Percentiles rank a stretch among this genome's conserved stretches.
phyloP scores from a whole-genome alignment of 2,888 invertebrate species.

The Metellina segmentata region DNA sequence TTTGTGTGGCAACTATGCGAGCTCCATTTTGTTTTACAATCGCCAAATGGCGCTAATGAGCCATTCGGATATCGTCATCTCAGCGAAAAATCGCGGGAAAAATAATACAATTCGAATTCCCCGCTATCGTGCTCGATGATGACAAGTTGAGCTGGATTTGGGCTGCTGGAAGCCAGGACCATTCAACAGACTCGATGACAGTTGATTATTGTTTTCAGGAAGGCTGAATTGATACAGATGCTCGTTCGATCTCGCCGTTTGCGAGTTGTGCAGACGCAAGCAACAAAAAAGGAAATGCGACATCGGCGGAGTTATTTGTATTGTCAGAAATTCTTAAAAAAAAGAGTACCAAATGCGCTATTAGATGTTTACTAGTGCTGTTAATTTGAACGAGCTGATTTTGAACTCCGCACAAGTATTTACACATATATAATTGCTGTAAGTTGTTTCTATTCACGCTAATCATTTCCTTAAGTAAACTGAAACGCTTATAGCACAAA shows the following conservation, averaged over 20 bases:
- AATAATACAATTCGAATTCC: conserved; percentile 37
- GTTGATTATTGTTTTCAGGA: conserved; percentile 11
- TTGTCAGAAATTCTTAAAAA: neutral
- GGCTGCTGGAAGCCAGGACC: conserved; percentile 18
- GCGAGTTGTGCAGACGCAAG: neutral
- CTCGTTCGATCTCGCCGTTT: neutral
- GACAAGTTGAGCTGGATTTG: conserved; percentile 53
- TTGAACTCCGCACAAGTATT: neutral
- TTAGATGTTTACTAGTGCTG: neutral
- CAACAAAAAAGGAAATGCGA: neutral
- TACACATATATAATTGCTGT: no score
- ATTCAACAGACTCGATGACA: conserved; percentile 1
- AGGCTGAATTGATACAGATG: neutral
- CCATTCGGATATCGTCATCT: conserved; percentile 58
- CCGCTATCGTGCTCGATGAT: conserved; percentile 35
- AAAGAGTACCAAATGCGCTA: neutral
- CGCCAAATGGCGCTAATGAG: conserved; percentile 68
- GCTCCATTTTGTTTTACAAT: conserved; percentile 61
- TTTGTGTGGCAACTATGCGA: conserved; percentile 35
- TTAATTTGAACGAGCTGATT: neutral
- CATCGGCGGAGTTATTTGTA: neutral
- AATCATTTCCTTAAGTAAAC: no score
- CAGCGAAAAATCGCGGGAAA: conserved; percentile 49
- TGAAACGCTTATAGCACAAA: no score
- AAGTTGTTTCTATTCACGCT: no score